phyloP scores from a whole-genome alignment of 2,888 invertebrate species.

The Tricholauxania praeusta region DNA sequence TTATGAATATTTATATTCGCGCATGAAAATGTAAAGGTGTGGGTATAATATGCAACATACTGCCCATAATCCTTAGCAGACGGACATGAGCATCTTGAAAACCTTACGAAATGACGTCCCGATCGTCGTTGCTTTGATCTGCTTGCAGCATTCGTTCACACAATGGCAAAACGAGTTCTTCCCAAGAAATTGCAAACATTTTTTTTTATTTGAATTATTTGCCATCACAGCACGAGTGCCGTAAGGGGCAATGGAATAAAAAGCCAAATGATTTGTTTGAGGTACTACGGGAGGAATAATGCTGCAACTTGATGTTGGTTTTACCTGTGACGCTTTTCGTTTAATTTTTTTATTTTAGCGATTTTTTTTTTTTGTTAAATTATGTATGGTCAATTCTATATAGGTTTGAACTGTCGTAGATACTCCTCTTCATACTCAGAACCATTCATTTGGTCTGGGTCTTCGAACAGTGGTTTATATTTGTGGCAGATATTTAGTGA shows the following conservation, averaged over 20 bases:
- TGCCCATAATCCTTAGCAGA: background rate
- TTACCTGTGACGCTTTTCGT: constrained; percentile 10
- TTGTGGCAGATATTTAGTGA: no score
- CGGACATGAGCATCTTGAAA: background rate
- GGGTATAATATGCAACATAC: background rate
- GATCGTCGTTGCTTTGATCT: background rate
- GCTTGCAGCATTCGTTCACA: constrained; percentile 3
- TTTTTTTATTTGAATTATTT: constrained; percentile 16
- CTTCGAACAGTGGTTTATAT: no score
- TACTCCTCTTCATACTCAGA: no score
- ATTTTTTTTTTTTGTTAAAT: no score
- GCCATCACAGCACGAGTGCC: background rate
- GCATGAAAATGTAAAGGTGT: background rate
- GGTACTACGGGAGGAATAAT: background rate
- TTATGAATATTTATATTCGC: no score
- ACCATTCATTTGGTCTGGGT: no score
- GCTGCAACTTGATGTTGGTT: constrained; percentile 9
- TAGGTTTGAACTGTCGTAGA: no score
- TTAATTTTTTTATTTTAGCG: no score
- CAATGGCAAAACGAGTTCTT: constrained; percentile 23
- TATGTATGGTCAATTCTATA: no score
- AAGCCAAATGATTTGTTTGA: no score
- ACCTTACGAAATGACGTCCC: background rate
- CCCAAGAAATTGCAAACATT: constrained; percentile 26
- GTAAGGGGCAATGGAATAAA: background rate